Evolutionary conservation across 2,113 vertebrate genomes (phyloP).

Genomic region (Cyanoramphus novaezelandiae): DNA sequence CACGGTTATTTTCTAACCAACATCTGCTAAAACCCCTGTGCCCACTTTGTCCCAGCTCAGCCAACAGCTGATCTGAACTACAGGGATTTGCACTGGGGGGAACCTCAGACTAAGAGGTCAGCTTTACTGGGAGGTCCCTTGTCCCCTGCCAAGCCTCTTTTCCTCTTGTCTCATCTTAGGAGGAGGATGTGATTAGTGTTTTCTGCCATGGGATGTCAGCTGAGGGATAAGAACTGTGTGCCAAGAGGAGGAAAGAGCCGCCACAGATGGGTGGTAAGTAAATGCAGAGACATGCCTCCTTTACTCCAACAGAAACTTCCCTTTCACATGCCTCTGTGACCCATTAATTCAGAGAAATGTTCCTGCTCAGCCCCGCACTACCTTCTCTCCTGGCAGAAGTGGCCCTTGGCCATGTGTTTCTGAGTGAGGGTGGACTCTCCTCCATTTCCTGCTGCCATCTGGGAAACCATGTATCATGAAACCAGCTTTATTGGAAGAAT

Average conservation of each 20-base stretch:
- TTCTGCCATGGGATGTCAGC: neutral
- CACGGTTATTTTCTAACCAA: slow-evolving; percentile 59
- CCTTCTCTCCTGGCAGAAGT: neutral
- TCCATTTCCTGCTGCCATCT: neutral
- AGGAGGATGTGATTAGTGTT: slow-evolving; percentile 15
- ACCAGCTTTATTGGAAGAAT: neutral
- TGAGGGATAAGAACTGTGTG: neutral
- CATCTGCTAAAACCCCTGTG: neutral
- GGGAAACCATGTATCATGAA: neutral
- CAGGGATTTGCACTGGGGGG: neutral
- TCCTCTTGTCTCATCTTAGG: neutral
- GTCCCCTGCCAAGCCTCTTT: slow-evolving; percentile 29
- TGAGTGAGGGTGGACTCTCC: neutral
- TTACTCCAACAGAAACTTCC: neutral
- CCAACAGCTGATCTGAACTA: neutral
- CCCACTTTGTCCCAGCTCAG: slow-evolving; percentile 29
- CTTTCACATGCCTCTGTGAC: neutral
- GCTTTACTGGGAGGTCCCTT: neutral
- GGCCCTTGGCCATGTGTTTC: neutral
- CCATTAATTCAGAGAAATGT: neutral
- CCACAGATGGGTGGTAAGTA: neutral
- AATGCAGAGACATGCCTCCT: neutral
- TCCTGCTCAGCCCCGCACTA: neutral
- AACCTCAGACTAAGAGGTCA: neutral
- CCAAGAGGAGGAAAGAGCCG: neutral